phyloP scores from a whole-genome alignment of 1,140 invertebrate species.

The Apis florea region DNA sequence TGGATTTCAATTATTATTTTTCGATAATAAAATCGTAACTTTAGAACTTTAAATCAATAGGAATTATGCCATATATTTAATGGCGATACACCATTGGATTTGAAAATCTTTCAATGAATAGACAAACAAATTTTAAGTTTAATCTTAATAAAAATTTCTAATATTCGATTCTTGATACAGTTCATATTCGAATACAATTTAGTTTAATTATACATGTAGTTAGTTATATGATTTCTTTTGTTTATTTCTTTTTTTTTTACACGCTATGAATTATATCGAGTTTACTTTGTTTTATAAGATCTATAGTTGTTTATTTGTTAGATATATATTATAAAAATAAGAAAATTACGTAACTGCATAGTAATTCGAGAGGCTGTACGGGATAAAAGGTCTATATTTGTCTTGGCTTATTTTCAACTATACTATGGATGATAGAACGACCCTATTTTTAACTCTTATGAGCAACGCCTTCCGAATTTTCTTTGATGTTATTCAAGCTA shows the following conservation, averaged over 20 bases:
- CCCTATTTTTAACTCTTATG: constrained; percentile 65
- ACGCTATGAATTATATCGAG: too few species aligned
- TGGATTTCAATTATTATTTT: too few species aligned
- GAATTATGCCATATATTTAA: too few species aligned
- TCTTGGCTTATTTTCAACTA: constrained; percentile 66
- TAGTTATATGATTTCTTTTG: neutral
- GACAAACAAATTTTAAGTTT: too few species aligned
- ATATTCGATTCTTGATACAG: neutral
- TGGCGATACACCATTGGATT: too few species aligned
- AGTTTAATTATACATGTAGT: neutral
- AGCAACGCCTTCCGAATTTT: constrained; percentile 70
- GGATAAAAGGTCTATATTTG: constrained; percentile 73
- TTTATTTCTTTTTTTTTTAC: too few species aligned
- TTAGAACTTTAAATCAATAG: too few species aligned
- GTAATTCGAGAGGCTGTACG: constrained; percentile 73
- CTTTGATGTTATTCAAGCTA: constrained; percentile 9
- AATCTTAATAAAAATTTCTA: neutral
- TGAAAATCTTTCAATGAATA: too few species aligned
- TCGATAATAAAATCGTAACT: too few species aligned
- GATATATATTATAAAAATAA: constrained; percentile 41
- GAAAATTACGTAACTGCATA: constrained; percentile 68
- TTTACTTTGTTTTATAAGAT: too few species aligned
- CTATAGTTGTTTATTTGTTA: too few species aligned
- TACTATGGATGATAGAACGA: constrained; percentile 35
- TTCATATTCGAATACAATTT: neutral